Percentiles rank a stretch among this genome's conserved stretches.
Conservation (phyloP, 92 coral and sea anemone species). For the Siderastrea radians region DNA sequence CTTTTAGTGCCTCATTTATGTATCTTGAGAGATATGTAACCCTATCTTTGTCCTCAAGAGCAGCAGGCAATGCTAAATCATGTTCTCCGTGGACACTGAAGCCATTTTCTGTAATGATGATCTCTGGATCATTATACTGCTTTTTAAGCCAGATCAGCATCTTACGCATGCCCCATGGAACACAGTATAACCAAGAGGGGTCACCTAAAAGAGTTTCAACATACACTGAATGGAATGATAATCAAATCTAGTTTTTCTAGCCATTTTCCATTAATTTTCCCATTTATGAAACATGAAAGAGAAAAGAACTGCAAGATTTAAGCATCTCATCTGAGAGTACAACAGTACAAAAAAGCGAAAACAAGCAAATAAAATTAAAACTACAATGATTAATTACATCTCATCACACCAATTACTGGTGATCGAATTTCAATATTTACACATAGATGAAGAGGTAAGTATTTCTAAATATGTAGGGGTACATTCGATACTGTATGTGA, state of each 20-base stretch:
- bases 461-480: too few relatives aligned
- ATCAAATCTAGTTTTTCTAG: background rate
- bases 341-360: too few relatives aligned
- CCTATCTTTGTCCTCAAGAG: conserved; percentile 85
- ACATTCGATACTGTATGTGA: too few relatives aligned
- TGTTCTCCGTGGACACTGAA: conserved; percentile 88
- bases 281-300: too few relatives aligned
- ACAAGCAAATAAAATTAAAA: too few relatives aligned
- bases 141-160: conserved; percentile 88
- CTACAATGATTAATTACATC: too few relatives aligned
- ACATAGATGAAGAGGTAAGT: too few relatives aligned
- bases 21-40: conserved; percentile 76
- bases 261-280: too few relatives aligned
- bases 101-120: conserved; percentile 92
- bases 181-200: conserved; percentile 90
- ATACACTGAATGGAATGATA: background rate
- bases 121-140: conserved; percentile 87
- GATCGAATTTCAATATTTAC: too few relatives aligned
- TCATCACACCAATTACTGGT: too few relatives aligned
- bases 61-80: conserved; percentile 62
- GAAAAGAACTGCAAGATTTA: too few relatives aligned
- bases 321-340: too few relatives aligned
- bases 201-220: conserved; percentile 58
- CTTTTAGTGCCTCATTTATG: conserved; percentile 83
- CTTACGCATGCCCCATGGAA: conserved; percentile 92